These are phyloP conservation scores for Drosophila subobscura DNA, from an alignment of 1,140 invertebrate genomes.

Conservation along the genomic window DNA sequence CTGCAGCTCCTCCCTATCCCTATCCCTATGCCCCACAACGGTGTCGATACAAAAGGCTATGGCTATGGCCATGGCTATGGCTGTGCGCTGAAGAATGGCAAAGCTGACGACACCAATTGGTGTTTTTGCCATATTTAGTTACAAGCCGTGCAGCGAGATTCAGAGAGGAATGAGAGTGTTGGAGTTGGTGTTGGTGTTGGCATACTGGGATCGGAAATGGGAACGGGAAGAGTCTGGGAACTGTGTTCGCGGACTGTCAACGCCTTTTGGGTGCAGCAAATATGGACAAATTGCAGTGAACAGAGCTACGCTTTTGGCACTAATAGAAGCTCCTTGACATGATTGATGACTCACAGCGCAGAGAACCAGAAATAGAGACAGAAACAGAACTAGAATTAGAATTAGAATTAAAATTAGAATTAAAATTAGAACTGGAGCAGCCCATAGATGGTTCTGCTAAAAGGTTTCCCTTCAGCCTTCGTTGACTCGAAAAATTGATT, in stretches of 20 bases:
- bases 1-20: not conserved
- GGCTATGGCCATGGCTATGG: too few species aligned
- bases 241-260: conserved; percentile 15
- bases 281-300: conserved; percentile 74
- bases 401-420: not conserved
- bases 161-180: not conserved
- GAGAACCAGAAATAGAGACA: not conserved
- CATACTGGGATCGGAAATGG: not conserved
- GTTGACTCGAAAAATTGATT: conserved; percentile 36
- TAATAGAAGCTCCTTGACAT: conserved; percentile 44
- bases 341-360: conserved; percentile 30
- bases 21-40: conserved; percentile 4
- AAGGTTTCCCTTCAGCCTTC: conserved; percentile 33
- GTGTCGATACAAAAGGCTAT: conserved; percentile 27
- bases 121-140: conserved; percentile 72
- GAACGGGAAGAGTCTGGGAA: too few species aligned
- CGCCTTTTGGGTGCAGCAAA: conserved; percentile 35
- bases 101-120: conserved; percentile 48
- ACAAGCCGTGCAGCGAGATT: conserved; percentile 21
- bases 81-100: conserved; percentile 18
- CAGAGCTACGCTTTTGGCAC: conserved; percentile 48
- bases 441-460: conserved; percentile 3
- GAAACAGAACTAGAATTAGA: conserved; percentile 4
- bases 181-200: not conserved
- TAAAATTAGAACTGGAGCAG: conserved; percentile 7